A percentile compares a stretch with the other conserved stretches of the same genome.
Conservation (phyloP, 2,888 invertebrate species). For the Chrysopilus asiliformis region DNA sequence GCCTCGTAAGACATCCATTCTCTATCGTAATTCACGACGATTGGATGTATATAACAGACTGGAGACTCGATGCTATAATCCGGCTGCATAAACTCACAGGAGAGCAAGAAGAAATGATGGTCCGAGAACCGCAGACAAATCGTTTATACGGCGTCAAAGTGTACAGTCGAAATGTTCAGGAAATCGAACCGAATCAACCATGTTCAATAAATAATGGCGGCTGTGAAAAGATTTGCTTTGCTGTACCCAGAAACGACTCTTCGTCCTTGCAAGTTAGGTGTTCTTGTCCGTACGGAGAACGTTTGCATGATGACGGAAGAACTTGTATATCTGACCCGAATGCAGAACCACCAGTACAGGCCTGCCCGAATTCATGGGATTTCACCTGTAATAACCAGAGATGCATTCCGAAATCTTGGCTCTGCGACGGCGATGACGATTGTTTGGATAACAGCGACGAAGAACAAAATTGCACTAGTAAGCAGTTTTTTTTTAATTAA, state of each 20-base stretch:
- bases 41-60: slow-evolving; percentile 94
- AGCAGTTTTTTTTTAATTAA: slow-evolving; percentile 28
- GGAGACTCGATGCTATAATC: slow-evolving; percentile 90
- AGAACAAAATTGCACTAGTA: slow-evolving; percentile 85
- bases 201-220: slow-evolving; percentile 76
- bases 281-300: slow-evolving; percentile 89
- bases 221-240: slow-evolving; percentile 93
- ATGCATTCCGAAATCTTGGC: slow-evolving; percentile 88
- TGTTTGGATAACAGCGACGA: slow-evolving; percentile 93
- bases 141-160: slow-evolving; percentile 84
- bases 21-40: slow-evolving; percentile 81
- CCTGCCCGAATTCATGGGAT: slow-evolving; percentile 85
- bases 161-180: slow-evolving; percentile 63
- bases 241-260: slow-evolving; percentile 52
- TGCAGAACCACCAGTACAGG: slow-evolving; percentile 73
- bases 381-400: slow-evolving; percentile 88
- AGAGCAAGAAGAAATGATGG: slow-evolving; percentile 72
- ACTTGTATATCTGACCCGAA: slow-evolving; percentile 68
- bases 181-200: slow-evolving; percentile 58
- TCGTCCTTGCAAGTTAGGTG: slow-evolving; percentile 51
- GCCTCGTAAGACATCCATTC: slow-evolving; percentile 78
- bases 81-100: slow-evolving; percentile 80
- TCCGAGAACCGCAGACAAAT: slow-evolving; percentile 80
- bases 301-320: slow-evolving; percentile 53
- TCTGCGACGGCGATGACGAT: slow-evolving; percentile 92